Base-by-base conservation (phyloP, 2,113 vertebrate species). In the Hepsetus odoe region DNA sequence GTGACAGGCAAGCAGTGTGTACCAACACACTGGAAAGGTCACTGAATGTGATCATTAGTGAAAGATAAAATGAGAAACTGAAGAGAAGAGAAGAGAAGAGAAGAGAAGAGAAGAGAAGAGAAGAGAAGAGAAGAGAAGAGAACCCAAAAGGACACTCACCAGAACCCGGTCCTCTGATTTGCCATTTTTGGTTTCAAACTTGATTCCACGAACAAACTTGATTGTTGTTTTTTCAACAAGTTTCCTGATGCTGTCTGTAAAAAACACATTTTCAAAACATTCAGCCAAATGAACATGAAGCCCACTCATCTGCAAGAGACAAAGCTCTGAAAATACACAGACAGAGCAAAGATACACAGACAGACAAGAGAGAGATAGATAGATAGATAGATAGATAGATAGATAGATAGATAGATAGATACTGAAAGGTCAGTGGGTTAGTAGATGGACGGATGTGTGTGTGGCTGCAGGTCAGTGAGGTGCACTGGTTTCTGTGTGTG, bases 161-260 rank as follows among this genome's bases (percentile, higher is more conserved):
- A 93, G 80, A 53, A 93, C 86, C 59, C 88, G 87, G 89, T 93
- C 92, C 79, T 93, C 92, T 2, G 90, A 90, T 85, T 90, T 90
- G 28, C 92, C 90, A 46, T 83, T 89, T 87, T 92, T 92, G 68
- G 89, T 86, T 79, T 92, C 92, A 5, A 93, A 83, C 85, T 93
- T 93, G 24, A 92, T 82, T 22, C 87, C 86, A 0, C 91, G 88
- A 69, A 90, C 67, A 64, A 91, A 92, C 87, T 92, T 93, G 84
- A 92, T 90, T 3, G 87, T 84, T 32, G 91, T 83, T 72, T 90
- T 93, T 28, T 92, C 91, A 0, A 93, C 82, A n/a, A 90, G 89
- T 87, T 91, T 93, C 86, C 85, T 90, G 87, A 93, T 89, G 84
- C 91, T 92, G 49, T 93, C 92, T 93, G 91, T 81, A 81, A 79